phyloP scores from a whole-genome alignment of 37 sponge, comb jelly and placozoan genomes.

The Diacarnus erythraeanus region DNA sequence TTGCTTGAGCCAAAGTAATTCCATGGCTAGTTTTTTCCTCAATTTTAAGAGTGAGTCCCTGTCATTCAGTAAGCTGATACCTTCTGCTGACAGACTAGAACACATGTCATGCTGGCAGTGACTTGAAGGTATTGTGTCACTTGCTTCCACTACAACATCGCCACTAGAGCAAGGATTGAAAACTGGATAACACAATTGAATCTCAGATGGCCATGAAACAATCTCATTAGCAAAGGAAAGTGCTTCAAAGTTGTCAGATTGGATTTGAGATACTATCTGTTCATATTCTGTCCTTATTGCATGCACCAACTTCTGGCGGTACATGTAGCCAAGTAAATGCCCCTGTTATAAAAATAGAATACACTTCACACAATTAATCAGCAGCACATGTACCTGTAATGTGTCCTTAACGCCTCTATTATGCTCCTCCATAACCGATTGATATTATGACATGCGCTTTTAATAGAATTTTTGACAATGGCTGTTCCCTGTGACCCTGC shows the following conservation, averaged over 20 bases:
- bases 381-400: conserved; percentile 8
- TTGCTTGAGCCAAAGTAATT: conserved; percentile 81
- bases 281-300: conserved; percentile 53
- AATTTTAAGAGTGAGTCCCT: conserved; percentile 45
- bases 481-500: conserved; percentile 49
- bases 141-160: neutral
- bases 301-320: conserved; percentile 27
- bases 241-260: neutral
- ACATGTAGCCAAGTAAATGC: conserved; percentile 16
- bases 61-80: conserved; percentile 15
- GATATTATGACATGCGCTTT: conserved; percentile 4
- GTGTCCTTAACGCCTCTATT: too few relatives aligned
- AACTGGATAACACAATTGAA: conserved; percentile 28
- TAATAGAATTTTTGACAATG: conserved; percentile 9
- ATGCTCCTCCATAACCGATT: neutral
- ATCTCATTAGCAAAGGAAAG: conserved; percentile 18
- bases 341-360: conserved; percentile 20
- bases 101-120: neutral
- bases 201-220: conserved; percentile 31
- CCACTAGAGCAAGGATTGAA: neutral
- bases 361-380: neutral
- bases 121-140: neutral
- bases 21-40: conserved; percentile 56
- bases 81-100: neutral
- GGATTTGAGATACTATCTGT: conserved; percentile 26